A percentile compares a stretch with the other conserved stretches of the same genome.
Evolutionary conservation across 2,888 invertebrate species (phyloP).

Genomic region (Phengaris alcon): DNA sequence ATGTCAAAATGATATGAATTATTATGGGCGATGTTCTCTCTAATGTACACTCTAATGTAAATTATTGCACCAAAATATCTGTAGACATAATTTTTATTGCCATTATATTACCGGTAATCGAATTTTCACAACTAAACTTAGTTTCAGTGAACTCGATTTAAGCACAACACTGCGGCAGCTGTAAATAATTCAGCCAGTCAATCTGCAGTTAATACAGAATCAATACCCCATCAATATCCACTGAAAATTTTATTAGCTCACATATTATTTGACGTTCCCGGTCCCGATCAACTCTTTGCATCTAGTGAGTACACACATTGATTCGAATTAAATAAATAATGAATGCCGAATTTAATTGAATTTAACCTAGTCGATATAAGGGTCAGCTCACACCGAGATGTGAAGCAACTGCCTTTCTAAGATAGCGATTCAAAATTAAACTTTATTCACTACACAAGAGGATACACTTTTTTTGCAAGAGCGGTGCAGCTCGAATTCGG

Average conservation of each 20-base stretch:
- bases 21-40: no score
- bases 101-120: no score
- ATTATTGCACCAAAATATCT: no score
- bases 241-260: slow-evolving; percentile 23
- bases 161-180: not conserved
- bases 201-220: slow-evolving; percentile 15
- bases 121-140: not conserved
- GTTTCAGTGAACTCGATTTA: not conserved
- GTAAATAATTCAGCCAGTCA: slow-evolving; percentile 20
- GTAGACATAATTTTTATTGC: no score
- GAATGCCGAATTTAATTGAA: slow-evolving; percentile 6
- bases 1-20: no score
- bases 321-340: slow-evolving; percentile 17
- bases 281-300: slow-evolving; percentile 13
- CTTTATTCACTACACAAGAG: no score
- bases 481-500: no score
- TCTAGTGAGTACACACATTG: slow-evolving; percentile 18
- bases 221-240: slow-evolving; percentile 17
- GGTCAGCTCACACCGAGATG: no score
- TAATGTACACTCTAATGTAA: no score
- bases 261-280: slow-evolving; percentile 11
- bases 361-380: not conserved
- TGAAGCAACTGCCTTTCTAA: no score
- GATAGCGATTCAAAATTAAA: no score
- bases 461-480: no score